Evolutionary conservation across 2,113 vertebrate species (phyloP), one percentile per base, ranked within the genome.

Genomic region (Corvus hawaiiensis): DNA sequence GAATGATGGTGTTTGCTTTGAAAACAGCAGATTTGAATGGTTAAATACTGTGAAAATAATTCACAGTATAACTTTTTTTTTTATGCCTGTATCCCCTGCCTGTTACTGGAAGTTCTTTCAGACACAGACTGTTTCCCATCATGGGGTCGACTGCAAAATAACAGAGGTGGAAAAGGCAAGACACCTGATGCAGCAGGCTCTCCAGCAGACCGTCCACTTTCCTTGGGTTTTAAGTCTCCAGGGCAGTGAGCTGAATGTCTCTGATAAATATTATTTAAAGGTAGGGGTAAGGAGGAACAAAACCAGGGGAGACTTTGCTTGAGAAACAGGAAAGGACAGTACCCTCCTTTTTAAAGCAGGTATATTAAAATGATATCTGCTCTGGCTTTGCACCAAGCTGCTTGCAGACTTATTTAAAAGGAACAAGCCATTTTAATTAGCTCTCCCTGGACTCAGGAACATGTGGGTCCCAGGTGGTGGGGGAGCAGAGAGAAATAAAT

Each of bases 401-500:
- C 79, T 86, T 63, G 59, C 35, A 87, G 54, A 56, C 46, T 93
- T 55, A 61, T 74, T 86, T 73, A 91, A 93, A 93, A 84, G 49
- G 77, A 94, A 62, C 26, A 27, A 94, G 41, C 76, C 22, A 67
- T 95, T 96, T 96, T 96, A 94, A 96, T 94, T 93, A 97, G 91
- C 80, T 95, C 93, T 93, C 87, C 62, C 90, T 79, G 88, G 90
- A 94, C 66, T 86, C 46, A 16, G 27, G 69, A 89, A 51, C 69
- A 20, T 8, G 66, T 41, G 83, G 30, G 69, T 78, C 82, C 33
- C 66, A 33, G 72, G 15, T 67, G 27, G 37, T 10, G 30, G 21
- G 54, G 17, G 20, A 49, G 14, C 54, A 90, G 46, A 87, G 76
- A 90, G 56, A 84, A 86, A 93, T 85, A 95, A 90, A 95, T 93